Base-by-base conservation (phyloP, 2,888 invertebrate genomes). In the Leptopilina syphax region DNA sequence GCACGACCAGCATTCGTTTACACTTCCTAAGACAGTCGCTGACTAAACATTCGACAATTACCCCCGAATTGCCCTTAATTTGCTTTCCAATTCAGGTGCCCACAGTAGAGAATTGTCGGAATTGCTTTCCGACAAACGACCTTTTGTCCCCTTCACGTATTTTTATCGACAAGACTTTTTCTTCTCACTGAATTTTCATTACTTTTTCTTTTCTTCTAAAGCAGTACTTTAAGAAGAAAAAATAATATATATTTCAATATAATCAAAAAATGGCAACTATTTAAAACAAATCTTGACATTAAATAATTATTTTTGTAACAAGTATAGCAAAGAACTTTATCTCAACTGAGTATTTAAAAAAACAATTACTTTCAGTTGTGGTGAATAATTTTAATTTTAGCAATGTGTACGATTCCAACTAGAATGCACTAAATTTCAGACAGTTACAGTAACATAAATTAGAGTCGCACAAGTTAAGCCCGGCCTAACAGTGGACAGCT, bases 31-130 rank as follows among this genome's bases (percentile, higher is more conserved):
- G 77, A 68, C 68, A 57, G 60, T 18, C 66, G 34, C 65, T 77
- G 65, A 65, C 70, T 70, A 70, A 77, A 70, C 57, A 67, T 67
- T 70, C 77, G 68, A 81, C 81, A 82, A 83, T 82, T 82, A 82
- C 82, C 77, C 50, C 10, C 57, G 80, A 78, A 81, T 83, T 80
- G 80, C 60, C 79, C 67, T 79, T 81, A 81, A 82, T 83, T 82
- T 80, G 70, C 81, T 81, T 81, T 77, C 77, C 79, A 78, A 82
- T 83, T 81, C 82, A 70, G 63, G 73, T 70, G 65, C 47, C 76
- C 60, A 54, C 54, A 24, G 27, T 47, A 66, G 67, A 77, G 70
- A 77, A 18, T 18, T 18, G 18, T 18, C 66, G 66, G 18, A 80
- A 81, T 81, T 81, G 70, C 70, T 70, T 54, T 70, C 27, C 70